Conservation (phyloP, 2,888 invertebrate genomes). For the Pollenia angustigena region DNA sequence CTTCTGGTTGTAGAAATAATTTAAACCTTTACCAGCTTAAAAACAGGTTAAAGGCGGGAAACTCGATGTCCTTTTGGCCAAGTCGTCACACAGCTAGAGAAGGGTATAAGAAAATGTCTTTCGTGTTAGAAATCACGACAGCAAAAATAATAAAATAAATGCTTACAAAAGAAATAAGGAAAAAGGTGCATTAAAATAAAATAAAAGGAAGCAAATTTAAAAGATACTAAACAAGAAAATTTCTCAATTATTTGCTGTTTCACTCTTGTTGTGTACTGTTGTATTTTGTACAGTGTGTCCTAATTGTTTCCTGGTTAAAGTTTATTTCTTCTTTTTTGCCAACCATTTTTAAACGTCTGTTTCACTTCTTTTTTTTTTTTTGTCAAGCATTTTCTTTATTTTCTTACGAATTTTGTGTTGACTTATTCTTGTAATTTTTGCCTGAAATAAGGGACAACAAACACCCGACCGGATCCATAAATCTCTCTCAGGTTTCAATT, state of each 20-base stretch:
- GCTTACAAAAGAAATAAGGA: neutral
- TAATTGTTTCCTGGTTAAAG: slow-evolving; percentile 68
- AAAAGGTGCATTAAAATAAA: slow-evolving; percentile 1
- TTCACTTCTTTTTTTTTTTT: neutral
- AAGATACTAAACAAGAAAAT: slow-evolving; percentile 13
- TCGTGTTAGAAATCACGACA: neutral
- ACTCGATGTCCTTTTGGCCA: neutral
- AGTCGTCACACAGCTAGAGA: neutral
- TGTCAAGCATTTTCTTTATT: neutral
- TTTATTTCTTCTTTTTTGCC: slow-evolving; percentile 34
- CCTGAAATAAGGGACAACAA: neutral
- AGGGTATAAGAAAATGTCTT: neutral
- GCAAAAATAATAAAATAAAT: neutral
- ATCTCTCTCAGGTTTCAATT: slow-evolving; percentile 30
- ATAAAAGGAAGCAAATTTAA: neutral
- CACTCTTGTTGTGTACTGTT: slow-evolving; percentile 11
- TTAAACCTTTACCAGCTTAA: slow-evolving; percentile 56
- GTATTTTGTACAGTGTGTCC: slow-evolving; percentile 21
- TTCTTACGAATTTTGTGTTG: neutral
- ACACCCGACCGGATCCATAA: slow-evolving; percentile 25
- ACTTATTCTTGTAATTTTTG: neutral
- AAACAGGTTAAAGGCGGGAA: slow-evolving; percentile 6
- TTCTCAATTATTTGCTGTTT: slow-evolving; percentile 64
- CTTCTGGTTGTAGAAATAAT: slow-evolving; percentile 19
- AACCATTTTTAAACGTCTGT: slow-evolving; percentile 18